Evolutionary conservation across 2,888 invertebrate genomes (phyloP).

Genomic region (Erebia ligea): DNA sequence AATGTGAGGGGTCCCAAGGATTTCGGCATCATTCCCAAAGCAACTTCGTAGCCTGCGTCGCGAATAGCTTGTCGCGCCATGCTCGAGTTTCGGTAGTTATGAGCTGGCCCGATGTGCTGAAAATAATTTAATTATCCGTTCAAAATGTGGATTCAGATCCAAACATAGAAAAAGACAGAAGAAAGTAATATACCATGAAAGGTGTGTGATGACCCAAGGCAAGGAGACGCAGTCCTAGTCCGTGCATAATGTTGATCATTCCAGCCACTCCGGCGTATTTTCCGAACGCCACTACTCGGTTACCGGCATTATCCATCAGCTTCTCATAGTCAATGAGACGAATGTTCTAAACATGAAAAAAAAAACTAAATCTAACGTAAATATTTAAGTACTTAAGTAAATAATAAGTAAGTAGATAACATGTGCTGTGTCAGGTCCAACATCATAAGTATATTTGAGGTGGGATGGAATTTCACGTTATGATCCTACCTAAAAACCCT

Average conservation of each 20-base stretch:
- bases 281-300: constrained; percentile 98
- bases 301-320: constrained; percentile 93
- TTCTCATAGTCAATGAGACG: constrained; percentile 98
- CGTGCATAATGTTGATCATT: constrained; percentile 99
- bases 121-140: not conserved
- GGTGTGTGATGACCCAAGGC: constrained; percentile 99
- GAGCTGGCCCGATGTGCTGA: constrained; percentile 98
- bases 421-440: no score
- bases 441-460: no score
- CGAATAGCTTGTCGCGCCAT: constrained; percentile 99
- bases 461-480: no score
- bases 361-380: not conserved
- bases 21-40: constrained; percentile 97
- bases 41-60: constrained; percentile 99
- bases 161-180: no score
- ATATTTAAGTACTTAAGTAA: no score
- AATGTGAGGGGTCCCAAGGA: constrained; percentile 98
- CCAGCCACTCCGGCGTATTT: constrained; percentile 99
- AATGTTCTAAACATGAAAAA: constrained; percentile 87
- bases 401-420: no score
- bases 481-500: no score
- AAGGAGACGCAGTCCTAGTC: constrained; percentile 95
- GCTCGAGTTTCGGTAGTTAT: constrained; percentile 98
- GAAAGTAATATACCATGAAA: constrained; percentile 89
- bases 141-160: no score